Evolutionary conservation across 2,888 invertebrate genomes (phyloP).

Genomic region (Spilosoma lubricipeda): DNA sequence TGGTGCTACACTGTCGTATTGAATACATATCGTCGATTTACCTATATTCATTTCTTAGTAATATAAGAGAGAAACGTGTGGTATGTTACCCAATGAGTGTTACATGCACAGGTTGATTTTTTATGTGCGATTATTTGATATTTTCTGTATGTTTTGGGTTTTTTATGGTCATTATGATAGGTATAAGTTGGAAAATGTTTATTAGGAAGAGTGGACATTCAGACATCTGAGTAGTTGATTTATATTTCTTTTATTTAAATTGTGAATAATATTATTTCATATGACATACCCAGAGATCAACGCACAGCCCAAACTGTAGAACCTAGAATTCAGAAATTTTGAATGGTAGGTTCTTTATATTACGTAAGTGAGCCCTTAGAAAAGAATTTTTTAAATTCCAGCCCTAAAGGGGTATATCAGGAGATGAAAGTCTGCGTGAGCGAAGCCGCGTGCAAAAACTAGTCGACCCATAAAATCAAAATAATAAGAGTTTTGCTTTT

Average conservation of each 20-base stretch:
- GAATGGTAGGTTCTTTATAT: no score
- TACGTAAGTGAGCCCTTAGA: no score
- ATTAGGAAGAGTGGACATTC: not conserved
- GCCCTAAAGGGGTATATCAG: no score
- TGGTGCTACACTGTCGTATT: constrained; percentile 15
- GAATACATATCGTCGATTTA: constrained; percentile 39
- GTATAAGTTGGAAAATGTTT: not conserved
- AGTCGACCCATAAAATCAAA: not conserved
- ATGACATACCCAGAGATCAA: no score
- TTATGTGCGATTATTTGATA: not conserved
- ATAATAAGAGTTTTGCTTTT: not conserved
- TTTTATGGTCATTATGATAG: not conserved
- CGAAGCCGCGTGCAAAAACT: no score
- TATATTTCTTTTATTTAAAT: not conserved
- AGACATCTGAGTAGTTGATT: not conserved
- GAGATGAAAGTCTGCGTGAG: no score
- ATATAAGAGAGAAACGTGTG: constrained; percentile 21
- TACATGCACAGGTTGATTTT: constrained; percentile 14
- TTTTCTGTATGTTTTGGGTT: not conserved
- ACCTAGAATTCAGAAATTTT: no score
- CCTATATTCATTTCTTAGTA: constrained; percentile 34
- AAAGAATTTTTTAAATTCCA: no score
- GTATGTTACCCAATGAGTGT: constrained; percentile 29
- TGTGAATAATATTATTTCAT: not conserved
- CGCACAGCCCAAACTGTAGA: no score